Evolutionary conservation across 2,888 invertebrate species (phyloP).

Genomic region (Saturnia japonica): DNA sequence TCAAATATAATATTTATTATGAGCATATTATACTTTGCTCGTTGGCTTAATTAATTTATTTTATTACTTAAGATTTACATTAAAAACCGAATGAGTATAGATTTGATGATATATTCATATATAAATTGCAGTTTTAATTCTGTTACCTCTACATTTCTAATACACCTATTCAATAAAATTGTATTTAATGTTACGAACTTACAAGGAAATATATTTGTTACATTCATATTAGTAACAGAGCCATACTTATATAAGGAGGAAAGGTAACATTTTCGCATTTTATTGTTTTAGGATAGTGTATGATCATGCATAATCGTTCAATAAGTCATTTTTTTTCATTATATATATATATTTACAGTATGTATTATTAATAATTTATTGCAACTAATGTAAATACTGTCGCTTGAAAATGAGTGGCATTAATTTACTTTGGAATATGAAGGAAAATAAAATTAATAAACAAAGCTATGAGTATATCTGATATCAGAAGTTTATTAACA

Average conservation of each 20-base stretch:
- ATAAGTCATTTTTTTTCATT: no score
- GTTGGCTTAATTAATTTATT: not conserved
- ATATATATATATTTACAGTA: not conserved
- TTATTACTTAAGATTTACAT: not conserved
- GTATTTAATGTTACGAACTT: not conserved
- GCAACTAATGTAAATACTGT: not conserved
- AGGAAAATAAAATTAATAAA: not conserved
- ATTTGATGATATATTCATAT: not conserved
- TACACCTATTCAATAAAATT: not conserved
- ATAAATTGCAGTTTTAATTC: not conserved
- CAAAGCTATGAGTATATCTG: not conserved
- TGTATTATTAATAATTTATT: not conserved
- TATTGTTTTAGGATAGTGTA: no score
- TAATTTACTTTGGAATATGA: not conserved
- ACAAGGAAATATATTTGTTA: not conserved
- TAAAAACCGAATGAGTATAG: not conserved
- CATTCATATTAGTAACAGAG: not conserved
- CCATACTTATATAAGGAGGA: not conserved
- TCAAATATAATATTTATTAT: no score
- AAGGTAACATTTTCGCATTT: no score
- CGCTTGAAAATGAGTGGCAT: not conserved
- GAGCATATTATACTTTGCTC: not conserved
- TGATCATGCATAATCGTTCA: no score
- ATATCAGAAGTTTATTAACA: not conserved
- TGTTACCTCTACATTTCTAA: not conserved